A percentile compares a stretch with the other conserved stretches of the same genome.
These are phyloP conservation scores for Streblospio benedicti DNA, from an alignment of 1,140 invertebrate genomes.

Conservation along the genomic window DNA sequence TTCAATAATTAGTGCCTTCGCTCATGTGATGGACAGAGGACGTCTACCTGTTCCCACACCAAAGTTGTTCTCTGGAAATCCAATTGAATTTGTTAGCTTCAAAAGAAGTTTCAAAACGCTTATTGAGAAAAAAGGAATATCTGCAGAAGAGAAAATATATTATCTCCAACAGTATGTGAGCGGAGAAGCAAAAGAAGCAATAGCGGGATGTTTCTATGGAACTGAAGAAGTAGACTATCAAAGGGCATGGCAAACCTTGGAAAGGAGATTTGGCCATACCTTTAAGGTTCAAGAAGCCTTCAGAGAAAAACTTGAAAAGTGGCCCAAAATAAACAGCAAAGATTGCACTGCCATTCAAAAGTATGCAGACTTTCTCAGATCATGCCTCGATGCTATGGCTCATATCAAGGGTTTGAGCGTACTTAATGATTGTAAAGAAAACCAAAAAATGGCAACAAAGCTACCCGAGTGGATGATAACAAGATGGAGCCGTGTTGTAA, in stretches of 20 bases:
- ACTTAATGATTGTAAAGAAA: slow-evolving; percentile 23
- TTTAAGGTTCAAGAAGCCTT: slow-evolving; percentile 8
- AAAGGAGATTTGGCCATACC: background rate
- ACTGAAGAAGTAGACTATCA: too few relatives aligned
- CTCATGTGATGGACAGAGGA: too few relatives aligned
- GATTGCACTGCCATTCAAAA: slow-evolving; percentile 13
- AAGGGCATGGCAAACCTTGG: background rate
- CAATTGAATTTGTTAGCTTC: slow-evolving; percentile 13
- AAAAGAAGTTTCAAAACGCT: slow-evolving; percentile 1
- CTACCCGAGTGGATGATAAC: slow-evolving; percentile 23
- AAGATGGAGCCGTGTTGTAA: slow-evolving; percentile 17
- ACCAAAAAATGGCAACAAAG: slow-evolving; percentile 20
- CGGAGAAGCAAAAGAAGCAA: slow-evolving; percentile 4
- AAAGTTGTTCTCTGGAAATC: slow-evolving; percentile 20
- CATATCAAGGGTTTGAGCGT: slow-evolving; percentile 9
- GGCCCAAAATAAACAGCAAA: slow-evolving; percentile 11
- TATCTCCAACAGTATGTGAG: slow-evolving; percentile 8
- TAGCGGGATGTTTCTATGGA: slow-evolving; percentile 6
- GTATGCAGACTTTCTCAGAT: slow-evolving; percentile 21
- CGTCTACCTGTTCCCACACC: slow-evolving; percentile 21
- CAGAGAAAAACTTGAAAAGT: background rate
- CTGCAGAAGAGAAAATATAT: background rate
- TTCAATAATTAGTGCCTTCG: too few relatives aligned
- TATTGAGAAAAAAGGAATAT: background rate
- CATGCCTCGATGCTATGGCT: slow-evolving; percentile 19